Conservation (phyloP, 2,888 invertebrate species). For the Meloe dianella region DNA sequence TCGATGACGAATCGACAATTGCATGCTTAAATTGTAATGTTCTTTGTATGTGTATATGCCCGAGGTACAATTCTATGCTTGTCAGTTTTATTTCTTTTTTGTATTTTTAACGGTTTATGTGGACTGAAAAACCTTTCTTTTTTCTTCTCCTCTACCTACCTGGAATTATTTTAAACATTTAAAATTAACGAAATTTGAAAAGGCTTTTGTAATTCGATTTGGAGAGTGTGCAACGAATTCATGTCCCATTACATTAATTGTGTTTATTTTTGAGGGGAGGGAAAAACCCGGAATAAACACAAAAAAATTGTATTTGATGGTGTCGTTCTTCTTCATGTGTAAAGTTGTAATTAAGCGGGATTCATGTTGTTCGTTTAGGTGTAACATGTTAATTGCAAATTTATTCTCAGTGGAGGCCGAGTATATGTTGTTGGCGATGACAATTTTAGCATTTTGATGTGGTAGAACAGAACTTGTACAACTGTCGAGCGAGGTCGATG, state of each 20-base stretch:
- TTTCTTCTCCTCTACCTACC: not conserved
- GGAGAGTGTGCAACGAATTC: not conserved
- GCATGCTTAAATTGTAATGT: not conserved
- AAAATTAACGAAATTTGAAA: not conserved
- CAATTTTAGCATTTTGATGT: slow-evolving; percentile 51
- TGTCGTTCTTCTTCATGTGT: slow-evolving; percentile 34
- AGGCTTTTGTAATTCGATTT: not conserved
- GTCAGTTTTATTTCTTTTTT: not conserved
- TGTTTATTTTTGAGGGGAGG: not conserved
- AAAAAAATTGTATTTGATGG: not conserved
- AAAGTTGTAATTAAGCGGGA: slow-evolving; percentile 56
- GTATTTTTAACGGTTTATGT: not conserved
- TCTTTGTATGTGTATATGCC: not conserved
- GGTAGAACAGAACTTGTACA: too few species aligned
- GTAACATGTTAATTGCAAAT: slow-evolving; percentile 58
- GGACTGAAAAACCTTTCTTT: not conserved
- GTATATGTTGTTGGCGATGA: slow-evolving; percentile 40
- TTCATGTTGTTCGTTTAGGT: slow-evolving; percentile 55
- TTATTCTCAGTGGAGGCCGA: slow-evolving; percentile 51
- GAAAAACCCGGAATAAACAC: too few species aligned
- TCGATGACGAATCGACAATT: slow-evolving; percentile 4
- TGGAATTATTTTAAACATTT: not conserved
- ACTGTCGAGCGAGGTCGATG: slow-evolving; percentile 49
- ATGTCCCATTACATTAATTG: not conserved
- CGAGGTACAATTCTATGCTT: not conserved